Conservation (phyloP, 2,113 vertebrate species). For the Helogale parvula region DNA sequence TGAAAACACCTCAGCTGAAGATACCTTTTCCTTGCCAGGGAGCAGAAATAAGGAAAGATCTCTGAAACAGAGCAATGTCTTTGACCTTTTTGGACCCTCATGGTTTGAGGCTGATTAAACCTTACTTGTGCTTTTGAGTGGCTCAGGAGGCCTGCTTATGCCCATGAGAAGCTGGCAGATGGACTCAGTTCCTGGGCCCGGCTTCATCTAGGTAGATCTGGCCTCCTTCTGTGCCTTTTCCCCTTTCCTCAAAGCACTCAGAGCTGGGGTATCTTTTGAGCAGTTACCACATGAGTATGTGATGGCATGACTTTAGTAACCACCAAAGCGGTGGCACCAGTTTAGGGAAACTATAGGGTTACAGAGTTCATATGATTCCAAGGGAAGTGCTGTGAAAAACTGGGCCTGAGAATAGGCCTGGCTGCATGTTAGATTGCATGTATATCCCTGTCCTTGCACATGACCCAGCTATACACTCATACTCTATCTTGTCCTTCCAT, state of each 20-base stretch:
- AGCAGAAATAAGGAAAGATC: background rate
- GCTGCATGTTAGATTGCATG: background rate
- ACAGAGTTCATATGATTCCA: background rate
- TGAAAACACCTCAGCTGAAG: background rate
- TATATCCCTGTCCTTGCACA: background rate
- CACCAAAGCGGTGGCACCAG: constrained; percentile 81
- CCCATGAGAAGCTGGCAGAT: background rate
- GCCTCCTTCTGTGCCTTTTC: constrained; percentile 72
- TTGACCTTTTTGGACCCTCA: background rate
- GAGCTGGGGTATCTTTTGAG: constrained; percentile 76
- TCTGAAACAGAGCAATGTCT: background rate
- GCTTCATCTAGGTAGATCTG: constrained; percentile 32
- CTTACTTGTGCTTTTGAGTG: background rate
- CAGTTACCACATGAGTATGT: constrained; percentile 77
- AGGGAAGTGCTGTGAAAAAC: background rate
- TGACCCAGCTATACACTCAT: background rate
- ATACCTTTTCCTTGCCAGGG: background rate
- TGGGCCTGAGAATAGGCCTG: background rate
- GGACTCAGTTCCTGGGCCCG: background rate
- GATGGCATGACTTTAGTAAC: constrained; percentile 81
- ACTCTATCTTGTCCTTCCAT: constrained; percentile 57
- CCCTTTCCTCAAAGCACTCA: constrained; percentile 73
- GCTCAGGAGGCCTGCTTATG: background rate
- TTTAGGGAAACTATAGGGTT: background rate
- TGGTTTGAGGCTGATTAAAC: background rate